Evolutionary conservation across 2,113 vertebrate species (phyloP).

Genomic region (Coturnix japonica): DNA sequence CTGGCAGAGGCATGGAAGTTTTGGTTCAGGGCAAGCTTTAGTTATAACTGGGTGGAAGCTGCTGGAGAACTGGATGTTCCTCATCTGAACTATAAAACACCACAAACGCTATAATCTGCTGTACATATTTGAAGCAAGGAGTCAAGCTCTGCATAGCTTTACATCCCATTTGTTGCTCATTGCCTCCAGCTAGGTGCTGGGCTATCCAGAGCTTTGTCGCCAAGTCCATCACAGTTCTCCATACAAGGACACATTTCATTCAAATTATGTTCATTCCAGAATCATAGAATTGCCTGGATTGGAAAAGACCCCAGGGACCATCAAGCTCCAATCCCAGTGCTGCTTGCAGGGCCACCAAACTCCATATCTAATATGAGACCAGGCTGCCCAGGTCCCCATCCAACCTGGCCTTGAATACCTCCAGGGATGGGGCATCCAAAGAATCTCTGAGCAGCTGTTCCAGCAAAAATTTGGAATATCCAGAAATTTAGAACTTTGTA

Average conservation of each 20-base stretch:
- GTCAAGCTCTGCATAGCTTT: background rate
- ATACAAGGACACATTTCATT: background rate
- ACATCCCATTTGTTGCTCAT: accelerated
- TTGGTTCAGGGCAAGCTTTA: background rate
- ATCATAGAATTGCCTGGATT: background rate
- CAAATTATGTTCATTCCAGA: background rate
- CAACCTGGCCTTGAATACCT: no score
- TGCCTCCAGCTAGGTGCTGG: background rate
- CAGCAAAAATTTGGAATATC: background rate
- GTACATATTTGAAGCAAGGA: background rate
- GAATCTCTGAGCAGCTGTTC: no score
- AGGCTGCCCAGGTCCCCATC: no score
- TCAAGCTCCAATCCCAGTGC: no score
- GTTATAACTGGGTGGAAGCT: background rate
- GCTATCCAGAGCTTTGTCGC: background rate
- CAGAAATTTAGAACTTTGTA: background rate
- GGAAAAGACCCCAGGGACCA: no score
- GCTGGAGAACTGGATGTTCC: background rate
- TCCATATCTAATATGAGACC: no score
- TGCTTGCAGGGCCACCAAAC: no score
- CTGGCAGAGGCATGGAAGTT: background rate
- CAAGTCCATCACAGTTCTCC: background rate
- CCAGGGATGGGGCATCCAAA: no score
- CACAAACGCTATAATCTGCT: background rate
- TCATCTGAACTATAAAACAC: background rate